Percentiles rank a stretch among this genome's conserved stretches.
phyloP scores from a whole-genome alignment of 1,140 invertebrate genomes.

The Sarcophaga bullata region DNA sequence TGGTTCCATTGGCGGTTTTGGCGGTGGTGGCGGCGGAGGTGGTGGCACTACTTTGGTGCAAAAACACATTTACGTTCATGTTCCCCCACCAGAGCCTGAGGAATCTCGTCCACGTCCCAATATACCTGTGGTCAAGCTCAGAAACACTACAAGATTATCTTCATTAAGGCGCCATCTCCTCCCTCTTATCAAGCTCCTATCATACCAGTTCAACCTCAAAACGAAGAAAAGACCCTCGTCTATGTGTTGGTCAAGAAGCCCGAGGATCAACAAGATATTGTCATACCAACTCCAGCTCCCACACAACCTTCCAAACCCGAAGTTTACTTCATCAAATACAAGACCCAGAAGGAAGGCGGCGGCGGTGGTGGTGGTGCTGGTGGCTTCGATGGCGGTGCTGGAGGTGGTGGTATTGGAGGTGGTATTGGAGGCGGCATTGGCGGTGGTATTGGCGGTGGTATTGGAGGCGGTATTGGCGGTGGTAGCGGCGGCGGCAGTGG shows the following conservation, averaged over 20 bases:
- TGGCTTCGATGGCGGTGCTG: slow-evolving; percentile 53
- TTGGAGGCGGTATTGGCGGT: slow-evolving; percentile 46
- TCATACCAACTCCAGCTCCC: slow-evolving; percentile 77
- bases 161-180: slow-evolving; percentile 86
- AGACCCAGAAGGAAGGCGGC: slow-evolving; percentile 75
- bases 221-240: slow-evolving; percentile 89
- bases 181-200: slow-evolving; percentile 79
- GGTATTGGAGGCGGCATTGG: slow-evolving; percentile 45
- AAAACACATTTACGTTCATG: slow-evolving; percentile 85
- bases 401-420: slow-evolving; percentile 60
- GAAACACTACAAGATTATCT: slow-evolving; percentile 90
- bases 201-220: slow-evolving; percentile 79
- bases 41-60: slow-evolving; percentile 73
- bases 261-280: slow-evolving; percentile 81
- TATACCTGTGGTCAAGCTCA: slow-evolving; percentile 72
- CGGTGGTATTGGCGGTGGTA: slow-evolving; percentile 26
- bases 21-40: slow-evolving; percentile 59
- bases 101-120: slow-evolving; percentile 71
- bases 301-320: slow-evolving; percentile 86
- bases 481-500: slow-evolving; percentile 48
- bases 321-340: slow-evolving; percentile 90
- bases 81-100: slow-evolving; percentile 79
- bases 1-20: slow-evolving; percentile 56
- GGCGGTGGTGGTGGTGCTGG: slow-evolving; percentile 63
- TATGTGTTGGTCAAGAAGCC: slow-evolving; percentile 89